phyloP scores from a whole-genome alignment of 2,888 invertebrate species.

The Alentia gelatinosa region DNA sequence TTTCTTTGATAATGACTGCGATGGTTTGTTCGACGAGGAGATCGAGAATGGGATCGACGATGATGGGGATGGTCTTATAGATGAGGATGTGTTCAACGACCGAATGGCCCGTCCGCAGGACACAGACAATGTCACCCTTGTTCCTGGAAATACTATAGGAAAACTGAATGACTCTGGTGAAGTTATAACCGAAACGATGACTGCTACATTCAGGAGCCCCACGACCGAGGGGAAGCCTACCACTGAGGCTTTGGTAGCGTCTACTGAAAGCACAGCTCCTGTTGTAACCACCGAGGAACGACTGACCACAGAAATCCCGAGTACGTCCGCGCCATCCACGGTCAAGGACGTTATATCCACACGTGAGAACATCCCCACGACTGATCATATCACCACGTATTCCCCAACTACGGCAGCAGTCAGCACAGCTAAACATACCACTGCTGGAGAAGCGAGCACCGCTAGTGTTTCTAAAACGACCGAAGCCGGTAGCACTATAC shows the following conservation, averaged over 20 bases:
- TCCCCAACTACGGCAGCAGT: neutral
- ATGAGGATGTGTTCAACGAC: constrained; percentile 61
- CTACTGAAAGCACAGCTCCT: neutral
- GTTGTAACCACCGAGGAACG: neutral
- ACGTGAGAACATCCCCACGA: neutral
- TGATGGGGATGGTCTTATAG: constrained; percentile 62
- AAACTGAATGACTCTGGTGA: neutral
- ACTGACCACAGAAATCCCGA: neutral
- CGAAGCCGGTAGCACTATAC: neutral
- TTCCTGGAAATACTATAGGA: neutral
- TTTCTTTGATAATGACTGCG: constrained; percentile 66
- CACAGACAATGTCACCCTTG: neutral
- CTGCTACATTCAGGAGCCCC: neutral
- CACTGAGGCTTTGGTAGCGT: neutral
- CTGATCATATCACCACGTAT: neutral
- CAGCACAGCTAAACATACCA: neutral
- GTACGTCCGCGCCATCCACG: too few species aligned
- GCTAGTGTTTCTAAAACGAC: neutral
- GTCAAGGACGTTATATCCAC: too few species aligned
- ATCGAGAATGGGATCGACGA: constrained; percentile 60
- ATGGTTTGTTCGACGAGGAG: constrained; percentile 65
- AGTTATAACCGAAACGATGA: neutral
- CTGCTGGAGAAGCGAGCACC: neutral
- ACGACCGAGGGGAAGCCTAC: neutral
- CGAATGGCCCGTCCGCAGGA: neutral